Conservation (phyloP, 2,888 invertebrate genomes). For the Heliconius hortense region DNA sequence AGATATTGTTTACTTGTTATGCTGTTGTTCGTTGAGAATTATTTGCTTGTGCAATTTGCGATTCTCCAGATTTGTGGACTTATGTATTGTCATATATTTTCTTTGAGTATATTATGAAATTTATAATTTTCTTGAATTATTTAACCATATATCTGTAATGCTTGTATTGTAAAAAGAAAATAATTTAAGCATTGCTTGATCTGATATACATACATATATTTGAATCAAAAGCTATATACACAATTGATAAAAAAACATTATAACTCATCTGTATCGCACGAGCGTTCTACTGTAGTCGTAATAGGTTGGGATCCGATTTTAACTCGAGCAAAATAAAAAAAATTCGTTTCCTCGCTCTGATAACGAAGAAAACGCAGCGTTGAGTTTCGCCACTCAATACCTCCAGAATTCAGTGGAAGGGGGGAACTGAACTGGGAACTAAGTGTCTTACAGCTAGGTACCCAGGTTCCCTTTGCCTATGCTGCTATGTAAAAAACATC, state of each 20-base stretch:
- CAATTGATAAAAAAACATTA: too few relatives aligned
- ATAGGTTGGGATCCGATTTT: background rate
- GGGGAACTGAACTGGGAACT: background rate
- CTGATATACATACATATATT: too few relatives aligned
- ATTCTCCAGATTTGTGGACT: background rate
- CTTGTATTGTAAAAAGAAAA: too few relatives aligned
- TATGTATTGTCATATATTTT: background rate
- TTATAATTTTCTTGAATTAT: too few relatives aligned
- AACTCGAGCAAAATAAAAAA: background rate
- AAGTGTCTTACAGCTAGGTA: too few relatives aligned
- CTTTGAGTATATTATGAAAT: background rate
- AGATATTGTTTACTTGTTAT: constrained; percentile 1
- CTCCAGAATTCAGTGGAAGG: background rate
- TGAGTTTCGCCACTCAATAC: background rate
- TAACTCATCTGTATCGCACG: background rate
- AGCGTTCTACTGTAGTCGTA: background rate
- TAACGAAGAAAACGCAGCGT: background rate
- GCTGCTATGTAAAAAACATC: background rate
- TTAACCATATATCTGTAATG: too few relatives aligned
- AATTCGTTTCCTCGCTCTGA: background rate
- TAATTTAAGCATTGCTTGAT: too few relatives aligned
- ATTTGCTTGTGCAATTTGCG: background rate
- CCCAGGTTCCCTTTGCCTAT: background rate
- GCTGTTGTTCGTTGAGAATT: background rate
- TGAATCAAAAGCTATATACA: too few relatives aligned